Evolutionary conservation across 1,140 invertebrate species (phyloP), one percentile per base, ranked within the genome.

Genomic region (Dermatophagoides farinae): DNA sequence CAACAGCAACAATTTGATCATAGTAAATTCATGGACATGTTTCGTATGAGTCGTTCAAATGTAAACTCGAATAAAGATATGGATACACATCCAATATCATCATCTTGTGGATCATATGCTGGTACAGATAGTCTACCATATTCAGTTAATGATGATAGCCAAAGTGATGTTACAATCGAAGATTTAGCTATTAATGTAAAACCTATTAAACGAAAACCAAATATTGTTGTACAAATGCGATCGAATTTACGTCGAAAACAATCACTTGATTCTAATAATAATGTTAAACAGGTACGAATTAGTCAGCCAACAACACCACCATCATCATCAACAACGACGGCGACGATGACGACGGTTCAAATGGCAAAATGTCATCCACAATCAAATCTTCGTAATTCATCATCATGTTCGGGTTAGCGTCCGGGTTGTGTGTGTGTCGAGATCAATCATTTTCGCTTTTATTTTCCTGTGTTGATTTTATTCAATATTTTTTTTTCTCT

Each of bases 21-120:
- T 44, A 16, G 23, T 44, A 20, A 37, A 23, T 55, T 55, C 39
- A 55, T 55, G 53, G 53, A 55, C 5, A 55, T 55, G 53, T 55
- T 55, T 44, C 25, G 53, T 23, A 47, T 6, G 6, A 23, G 8
- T 18, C 46, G 18, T 23, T 47, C 46, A 20, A 20, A 18, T 20
- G 46, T 4, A 23, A 18, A 47, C 6, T 4, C 1, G 1, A 47
- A 47, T 47, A 23, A 18, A 4, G 8, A 47, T 47, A 23, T 23
- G n/a, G n/a, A n/a, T n/a, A n/a, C n/a, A n/a, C n/a, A n/a, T n/a
- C n/a, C n/a, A n/a, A n/a, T n/a, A n/a, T n/a, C n/a, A n/a, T n/a
- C n/a, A n/a, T n/a, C n/a, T n/a, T n/a, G n/a, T n/a, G n/a, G n/a
- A n/a, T n/a, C n/a, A n/a, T n/a, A n/a, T 47, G 46, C 6, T 23